Evolutionary conservation across 30 jellyfish, hydroid and myxozoan genomes (phyloP), one percentile per base, ranked within the genome.

Genomic region (Euphysa ruthae): DNA sequence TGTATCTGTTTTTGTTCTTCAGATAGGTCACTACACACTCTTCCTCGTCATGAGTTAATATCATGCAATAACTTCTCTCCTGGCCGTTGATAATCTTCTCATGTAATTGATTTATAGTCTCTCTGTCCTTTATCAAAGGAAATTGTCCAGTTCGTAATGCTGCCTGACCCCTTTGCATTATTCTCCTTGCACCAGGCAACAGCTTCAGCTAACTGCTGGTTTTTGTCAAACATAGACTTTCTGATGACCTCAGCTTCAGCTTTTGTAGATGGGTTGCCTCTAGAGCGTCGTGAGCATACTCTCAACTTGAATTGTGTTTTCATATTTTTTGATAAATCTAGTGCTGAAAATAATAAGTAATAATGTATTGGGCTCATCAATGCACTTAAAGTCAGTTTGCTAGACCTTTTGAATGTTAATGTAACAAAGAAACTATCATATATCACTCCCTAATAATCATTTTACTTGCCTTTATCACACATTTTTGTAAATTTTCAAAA

Each of bases 171-270:
- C 65, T 51, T n/a, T 10, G 29, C 65, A 51, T 51, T 51, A 24
- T 51, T 51, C 8, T 51, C 65, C 8, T 10, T 51, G 30, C 65
- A 51, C 65, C 65, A 51, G 8, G 65, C 65, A 7, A 51, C 65
- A 10, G 65, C 65, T 20, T 51, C 65, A 10, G 32, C 30, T 24
- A 51, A 51, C 65, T 51, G 14, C 29, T 51, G 12, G 8, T 51
- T 20, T 20, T 51, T 51, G 12, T 12, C 30, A 51, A 7, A 7
- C 19, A 20, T 51, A 12, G 12, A 10, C 65, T 51, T 51, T 51
- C 65, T 51, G 12, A 24, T 24, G 12, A 51, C 65, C 12, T 7
- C 30, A 7, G 65, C 65, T 51, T 51, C 65, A 7, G 65, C 14
- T 20, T 51, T 51, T 7, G 12, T 51, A 20, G 12, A 7, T 51